Percentiles rank a stretch among this genome's conserved stretches.
Evolutionary conservation across 2,113 vertebrate species (phyloP).

Genomic region (Willisornis vidua): DNA sequence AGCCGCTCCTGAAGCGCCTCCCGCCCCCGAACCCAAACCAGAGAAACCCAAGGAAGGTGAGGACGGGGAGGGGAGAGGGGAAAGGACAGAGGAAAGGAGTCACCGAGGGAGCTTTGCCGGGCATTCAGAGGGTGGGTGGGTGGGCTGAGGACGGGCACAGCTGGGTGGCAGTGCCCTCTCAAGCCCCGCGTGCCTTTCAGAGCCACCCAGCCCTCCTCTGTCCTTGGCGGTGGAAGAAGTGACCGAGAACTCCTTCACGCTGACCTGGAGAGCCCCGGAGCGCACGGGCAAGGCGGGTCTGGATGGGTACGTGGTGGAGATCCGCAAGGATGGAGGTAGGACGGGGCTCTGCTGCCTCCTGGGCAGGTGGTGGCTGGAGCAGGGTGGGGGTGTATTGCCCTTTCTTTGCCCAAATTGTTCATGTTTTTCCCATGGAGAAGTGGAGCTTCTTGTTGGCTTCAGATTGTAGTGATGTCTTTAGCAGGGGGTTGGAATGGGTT

Average conservation of each 20-base stretch:
- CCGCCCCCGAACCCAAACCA: conserved; percentile 29
- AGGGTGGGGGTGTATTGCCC: neutral
- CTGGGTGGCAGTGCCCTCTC: neutral
- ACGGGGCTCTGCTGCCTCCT: neutral
- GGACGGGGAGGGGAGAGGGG: neutral
- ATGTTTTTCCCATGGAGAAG: neutral
- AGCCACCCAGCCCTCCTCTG: conserved; percentile 81
- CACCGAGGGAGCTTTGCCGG: neutral
- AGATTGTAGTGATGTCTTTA: neutral
- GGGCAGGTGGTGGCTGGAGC: neutral
- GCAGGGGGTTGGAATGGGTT: rapidly evolving
- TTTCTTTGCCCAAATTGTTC: neutral
- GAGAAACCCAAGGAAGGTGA: conserved; percentile 52
- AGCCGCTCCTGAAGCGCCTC: neutral
- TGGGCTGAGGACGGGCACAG: neutral
- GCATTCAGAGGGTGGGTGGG: neutral
- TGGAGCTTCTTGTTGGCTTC: neutral
- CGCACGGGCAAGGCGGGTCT: conserved; percentile 73
- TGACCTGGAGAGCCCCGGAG: conserved; percentile 87
- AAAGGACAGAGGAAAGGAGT: too few relatives aligned
- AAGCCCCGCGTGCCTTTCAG: conserved; percentile 61
- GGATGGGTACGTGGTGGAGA: conserved; percentile 87
- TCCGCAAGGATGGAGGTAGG: conserved; percentile 89
- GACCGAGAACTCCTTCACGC: conserved; percentile 78
- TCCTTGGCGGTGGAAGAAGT: conserved; percentile 83